Conservation (phyloP, 2,888 invertebrate species). For the Ernsta delagoae region DNA sequence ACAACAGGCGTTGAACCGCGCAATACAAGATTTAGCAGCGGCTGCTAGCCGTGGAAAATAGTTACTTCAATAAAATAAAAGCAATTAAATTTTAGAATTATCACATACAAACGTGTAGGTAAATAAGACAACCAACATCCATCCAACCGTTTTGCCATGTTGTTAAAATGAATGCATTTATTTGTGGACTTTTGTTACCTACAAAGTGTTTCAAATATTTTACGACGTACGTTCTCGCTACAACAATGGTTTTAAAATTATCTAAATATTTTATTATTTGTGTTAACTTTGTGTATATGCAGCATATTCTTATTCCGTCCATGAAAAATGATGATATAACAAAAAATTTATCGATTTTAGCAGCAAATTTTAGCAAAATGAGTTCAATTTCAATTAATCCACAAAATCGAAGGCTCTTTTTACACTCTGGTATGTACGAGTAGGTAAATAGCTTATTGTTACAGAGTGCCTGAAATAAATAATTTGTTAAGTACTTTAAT, state of each 20-base stretch:
- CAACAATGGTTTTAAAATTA: background rate
- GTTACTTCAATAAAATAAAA: background rate
- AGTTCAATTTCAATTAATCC: too few relatives aligned
- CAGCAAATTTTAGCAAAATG: too few relatives aligned
- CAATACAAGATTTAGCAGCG: slow-evolving; percentile 91
- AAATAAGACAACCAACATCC: background rate
- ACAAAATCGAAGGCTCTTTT: too few relatives aligned
- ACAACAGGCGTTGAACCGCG: slow-evolving; percentile 92
- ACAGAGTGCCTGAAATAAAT: too few relatives aligned
- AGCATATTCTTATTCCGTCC: background rate
- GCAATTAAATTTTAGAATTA: background rate
- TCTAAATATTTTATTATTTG: background rate
- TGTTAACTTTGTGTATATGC: background rate
- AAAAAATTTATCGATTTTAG: too few relatives aligned
- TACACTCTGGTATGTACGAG: too few relatives aligned
- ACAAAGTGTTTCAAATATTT: background rate
- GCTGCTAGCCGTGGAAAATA: slow-evolving; percentile 79
- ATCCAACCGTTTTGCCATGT: too few relatives aligned
- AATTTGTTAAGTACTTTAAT: too few relatives aligned
- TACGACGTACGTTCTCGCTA: background rate
- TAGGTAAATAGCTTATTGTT: too few relatives aligned
- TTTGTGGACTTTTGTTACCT: background rate
- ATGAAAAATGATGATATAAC: background rate
- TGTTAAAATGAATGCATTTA: background rate
- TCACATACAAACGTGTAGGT: background rate